These are phyloP conservation scores for Andrena bicolor DNA, from an alignment of 2,888 invertebrate species.

Conservation along the genomic window DNA sequence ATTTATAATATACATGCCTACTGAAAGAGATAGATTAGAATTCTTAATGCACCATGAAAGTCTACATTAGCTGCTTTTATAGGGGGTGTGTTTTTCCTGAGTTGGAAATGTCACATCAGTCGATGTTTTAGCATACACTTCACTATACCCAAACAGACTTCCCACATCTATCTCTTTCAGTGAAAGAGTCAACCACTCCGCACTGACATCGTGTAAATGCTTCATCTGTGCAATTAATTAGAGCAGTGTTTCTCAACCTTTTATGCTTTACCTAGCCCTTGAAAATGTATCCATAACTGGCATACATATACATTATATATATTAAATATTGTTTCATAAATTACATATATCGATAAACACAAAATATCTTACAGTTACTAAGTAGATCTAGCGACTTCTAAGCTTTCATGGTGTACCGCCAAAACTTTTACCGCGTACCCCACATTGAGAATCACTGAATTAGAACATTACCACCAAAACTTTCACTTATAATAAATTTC, in stretches of 20 bases:
- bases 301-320: no score
- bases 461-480: neutral
- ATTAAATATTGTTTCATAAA: no score
- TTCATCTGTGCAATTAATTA: neutral
- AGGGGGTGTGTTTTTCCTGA: neutral
- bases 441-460: neutral
- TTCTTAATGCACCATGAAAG: neutral
- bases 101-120: no score
- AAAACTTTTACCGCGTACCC: no score
- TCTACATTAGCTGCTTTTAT: neutral
- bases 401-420: no score
- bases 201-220: slow-evolving; percentile 12
- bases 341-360: no score
- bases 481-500: neutral
- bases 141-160: neutral
- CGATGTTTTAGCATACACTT: no score
- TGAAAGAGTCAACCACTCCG: neutral
- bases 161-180: slow-evolving; percentile 20
- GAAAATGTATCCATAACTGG: no score
- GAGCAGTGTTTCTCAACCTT: no score
- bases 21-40: slow-evolving; percentile 37
- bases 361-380: no score
- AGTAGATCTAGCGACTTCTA: no score
- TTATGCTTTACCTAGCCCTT: no score
- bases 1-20: slow-evolving; percentile 45